Percentiles rank a stretch among this genome's conserved stretches.
Conservation (phyloP, 2,113 vertebrate genomes). For the Leucopsar rothschildi region DNA sequence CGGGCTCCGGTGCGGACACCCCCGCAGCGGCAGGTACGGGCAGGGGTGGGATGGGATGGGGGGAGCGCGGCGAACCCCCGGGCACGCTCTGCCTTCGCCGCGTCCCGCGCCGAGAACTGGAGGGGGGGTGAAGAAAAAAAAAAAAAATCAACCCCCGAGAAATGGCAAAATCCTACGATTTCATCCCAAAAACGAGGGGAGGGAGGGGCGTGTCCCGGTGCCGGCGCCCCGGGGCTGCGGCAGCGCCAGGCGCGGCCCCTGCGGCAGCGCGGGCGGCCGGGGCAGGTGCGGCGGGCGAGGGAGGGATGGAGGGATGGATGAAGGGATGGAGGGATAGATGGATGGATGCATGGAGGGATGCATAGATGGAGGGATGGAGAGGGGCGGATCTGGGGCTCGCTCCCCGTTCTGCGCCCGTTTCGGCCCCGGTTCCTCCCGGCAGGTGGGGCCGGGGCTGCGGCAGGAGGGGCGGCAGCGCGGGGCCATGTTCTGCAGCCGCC, state of each 20-base stretch:
- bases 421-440: neutral
- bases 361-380: neutral
- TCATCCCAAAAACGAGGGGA: neutral
- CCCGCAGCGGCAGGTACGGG: too few species aligned
- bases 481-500: conserved; percentile 41
- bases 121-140: neutral
- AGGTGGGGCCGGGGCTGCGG: conserved; percentile 49
- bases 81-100: too few species aligned
- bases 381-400: neutral
- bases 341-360: too few species aligned
- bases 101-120: too few species aligned
- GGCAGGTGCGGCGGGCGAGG: neutral
- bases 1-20: too few species aligned
- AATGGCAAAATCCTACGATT: neutral
- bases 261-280: neutral
- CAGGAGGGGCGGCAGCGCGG: conserved; percentile 31
- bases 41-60: too few species aligned
- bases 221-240: neutral
- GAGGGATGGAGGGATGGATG: neutral
- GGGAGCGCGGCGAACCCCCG: too few species aligned
- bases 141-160: neutral
- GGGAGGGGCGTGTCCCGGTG: neutral
- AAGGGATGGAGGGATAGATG: too few species aligned
- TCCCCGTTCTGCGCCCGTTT: too few species aligned
- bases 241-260: neutral